Percentiles rank a stretch among this genome's conserved stretches.
phyloP scores from a whole-genome alignment of 2,797 vertebrate species.

The Crax fasciolata region DNA sequence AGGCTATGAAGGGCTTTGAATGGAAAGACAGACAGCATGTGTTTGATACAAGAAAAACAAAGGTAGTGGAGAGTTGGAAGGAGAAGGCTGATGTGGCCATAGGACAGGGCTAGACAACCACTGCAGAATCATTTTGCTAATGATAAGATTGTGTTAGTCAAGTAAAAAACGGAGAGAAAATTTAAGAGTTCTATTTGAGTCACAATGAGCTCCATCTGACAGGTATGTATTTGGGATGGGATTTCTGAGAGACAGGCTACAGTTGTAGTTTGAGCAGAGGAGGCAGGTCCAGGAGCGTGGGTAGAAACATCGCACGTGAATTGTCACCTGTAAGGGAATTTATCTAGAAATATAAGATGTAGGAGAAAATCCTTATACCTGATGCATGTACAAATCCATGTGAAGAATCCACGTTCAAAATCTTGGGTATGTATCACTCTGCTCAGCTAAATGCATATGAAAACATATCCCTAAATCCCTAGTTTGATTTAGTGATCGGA shows the following conservation, averaged over 20 bases:
- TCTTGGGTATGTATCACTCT: background rate
- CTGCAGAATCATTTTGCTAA: background rate
- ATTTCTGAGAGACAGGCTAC: conserved; percentile 26
- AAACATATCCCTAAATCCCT: conserved; percentile 2
- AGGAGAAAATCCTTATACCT: background rate
- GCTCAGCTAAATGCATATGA: background rate
- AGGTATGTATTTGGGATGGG: background rate
- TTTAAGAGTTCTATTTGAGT: background rate
- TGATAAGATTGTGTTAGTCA: background rate
- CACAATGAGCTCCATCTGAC: background rate
- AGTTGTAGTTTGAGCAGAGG: conserved; percentile 22
- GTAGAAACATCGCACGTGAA: background rate
- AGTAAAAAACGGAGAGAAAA: conserved; percentile 1
- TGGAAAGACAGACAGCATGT: background rate
- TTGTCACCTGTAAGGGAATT: conserved; percentile 1
- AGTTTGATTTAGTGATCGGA: conserved; percentile 38
- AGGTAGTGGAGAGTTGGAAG: background rate
- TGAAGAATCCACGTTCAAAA: conserved; percentile 7
- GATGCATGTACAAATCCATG: background rate
- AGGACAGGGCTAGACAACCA: background rate
- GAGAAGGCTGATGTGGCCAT: background rate
- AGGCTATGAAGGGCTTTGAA: background rate
- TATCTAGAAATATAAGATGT: background rate
- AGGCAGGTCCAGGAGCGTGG: background rate
- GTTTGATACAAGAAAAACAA: background rate